These are phyloP conservation scores for Ailurus styani DNA, from an alignment of 2,113 vertebrate species.

Conservation along the genomic window DNA sequence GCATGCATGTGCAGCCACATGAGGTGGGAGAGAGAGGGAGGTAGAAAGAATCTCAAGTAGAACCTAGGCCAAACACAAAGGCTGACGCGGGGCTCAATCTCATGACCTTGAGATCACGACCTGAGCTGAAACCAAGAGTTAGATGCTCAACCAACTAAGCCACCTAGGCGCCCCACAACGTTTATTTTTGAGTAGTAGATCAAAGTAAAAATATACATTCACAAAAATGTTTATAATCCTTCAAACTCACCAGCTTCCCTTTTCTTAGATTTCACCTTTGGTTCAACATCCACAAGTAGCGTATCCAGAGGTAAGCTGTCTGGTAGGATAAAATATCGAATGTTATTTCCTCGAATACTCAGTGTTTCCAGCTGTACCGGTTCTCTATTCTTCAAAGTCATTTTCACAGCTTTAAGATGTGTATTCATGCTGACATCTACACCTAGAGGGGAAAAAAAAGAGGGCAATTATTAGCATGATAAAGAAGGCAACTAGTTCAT, in stretches of 20 bases:
- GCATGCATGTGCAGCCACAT: no score
- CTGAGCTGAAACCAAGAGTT: no score
- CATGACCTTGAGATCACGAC: no score
- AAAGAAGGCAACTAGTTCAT: background rate
- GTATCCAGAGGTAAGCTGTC: constrained; percentile 99
- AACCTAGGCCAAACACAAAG: no score
- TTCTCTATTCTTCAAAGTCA: constrained; percentile 98
- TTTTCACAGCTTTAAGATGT: constrained; percentile 98
- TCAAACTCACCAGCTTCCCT: constrained; percentile 94
- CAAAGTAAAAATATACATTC: background rate
- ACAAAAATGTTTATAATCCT: background rate
- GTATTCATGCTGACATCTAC: constrained; percentile 99
- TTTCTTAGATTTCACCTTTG: constrained; percentile 99
- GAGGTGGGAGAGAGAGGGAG: no score
- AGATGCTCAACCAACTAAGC: no score
- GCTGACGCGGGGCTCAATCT: no score
- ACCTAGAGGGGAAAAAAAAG: constrained; percentile 78
- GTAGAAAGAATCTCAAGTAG: no score
- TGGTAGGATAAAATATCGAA: constrained; percentile 97
- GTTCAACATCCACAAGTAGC: constrained; percentile 96
- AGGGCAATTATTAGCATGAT: background rate
- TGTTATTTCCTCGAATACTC: constrained; percentile 98
- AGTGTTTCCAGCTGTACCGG: constrained; percentile 96
- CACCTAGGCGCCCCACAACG: background rate
- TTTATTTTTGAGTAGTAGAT: background rate